Conservation (phyloP, 2,797 vertebrate genomes). For the Crenuchus spilurus region DNA sequence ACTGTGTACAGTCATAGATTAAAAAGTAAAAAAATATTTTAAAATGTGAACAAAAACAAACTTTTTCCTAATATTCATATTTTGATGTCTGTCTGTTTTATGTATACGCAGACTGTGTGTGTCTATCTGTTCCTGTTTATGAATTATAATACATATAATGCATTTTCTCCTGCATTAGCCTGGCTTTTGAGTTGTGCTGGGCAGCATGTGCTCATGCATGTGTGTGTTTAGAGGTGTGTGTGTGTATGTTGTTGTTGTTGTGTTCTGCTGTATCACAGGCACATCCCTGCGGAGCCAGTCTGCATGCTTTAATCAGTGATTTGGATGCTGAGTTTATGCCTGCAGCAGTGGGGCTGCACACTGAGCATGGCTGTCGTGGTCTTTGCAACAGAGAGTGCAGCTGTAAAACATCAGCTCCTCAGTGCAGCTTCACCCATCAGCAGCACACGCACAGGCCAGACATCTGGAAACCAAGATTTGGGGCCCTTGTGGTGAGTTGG, state of each 20-base stretch:
- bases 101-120: too few relatives aligned
- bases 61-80: too few relatives aligned
- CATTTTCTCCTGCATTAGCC: conserved; percentile 3
- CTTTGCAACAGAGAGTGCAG: conserved; percentile 17
- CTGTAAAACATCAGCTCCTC: neutral
- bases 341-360: conserved; percentile 36
- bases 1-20: too few relatives aligned
- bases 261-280: conserved; percentile 28
- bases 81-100: too few relatives aligned
- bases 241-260: conserved; percentile 14
- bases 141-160: too few relatives aligned
- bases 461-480: neutral
- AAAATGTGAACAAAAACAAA: too few relatives aligned
- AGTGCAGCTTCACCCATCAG: neutral
- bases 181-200: conserved; percentile 19
- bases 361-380: conserved; percentile 14
- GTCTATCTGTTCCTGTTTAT: conserved; percentile 1
- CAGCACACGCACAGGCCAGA: neutral
- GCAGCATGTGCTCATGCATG: neutral
- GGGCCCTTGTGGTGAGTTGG: neutral
- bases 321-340: conserved; percentile 56
- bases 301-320: conserved; percentile 55
- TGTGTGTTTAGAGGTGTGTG: neutral
- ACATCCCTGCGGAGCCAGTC: conserved; percentile 43
- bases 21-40: too few relatives aligned